Conservation (phyloP, 2,888 invertebrate genomes). For the Ochropleura plecta region DNA sequence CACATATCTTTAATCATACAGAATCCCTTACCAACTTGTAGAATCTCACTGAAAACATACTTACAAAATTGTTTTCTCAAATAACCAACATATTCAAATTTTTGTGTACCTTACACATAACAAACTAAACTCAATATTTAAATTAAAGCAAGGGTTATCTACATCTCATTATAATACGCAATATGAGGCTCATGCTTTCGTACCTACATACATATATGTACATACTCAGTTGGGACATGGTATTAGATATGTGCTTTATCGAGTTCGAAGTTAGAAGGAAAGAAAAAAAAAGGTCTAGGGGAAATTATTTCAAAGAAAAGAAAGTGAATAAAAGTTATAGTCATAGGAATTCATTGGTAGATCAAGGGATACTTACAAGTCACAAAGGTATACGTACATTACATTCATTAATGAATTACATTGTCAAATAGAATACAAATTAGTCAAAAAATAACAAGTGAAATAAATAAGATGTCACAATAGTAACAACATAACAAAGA, state of each 20-base stretch:
- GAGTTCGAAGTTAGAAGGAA: not conserved
- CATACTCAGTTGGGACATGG: conserved; percentile 9
- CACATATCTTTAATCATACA: conserved; percentile 4
- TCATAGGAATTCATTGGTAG: too few species aligned
- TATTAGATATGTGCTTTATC: conserved; percentile 12
- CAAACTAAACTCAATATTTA: conserved; percentile 65
- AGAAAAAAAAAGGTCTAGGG: too few species aligned
- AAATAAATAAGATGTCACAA: too few species aligned
- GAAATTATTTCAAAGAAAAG: too few species aligned
- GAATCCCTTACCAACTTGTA: conserved; percentile 2
- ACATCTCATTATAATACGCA: conserved; percentile 66
- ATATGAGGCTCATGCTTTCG: conserved; percentile 53
- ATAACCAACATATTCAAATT: conserved; percentile 62
- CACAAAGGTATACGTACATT: too few species aligned
- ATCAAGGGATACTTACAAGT: too few species aligned
- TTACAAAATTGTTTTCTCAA: conserved; percentile 51
- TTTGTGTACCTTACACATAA: conserved; percentile 41
- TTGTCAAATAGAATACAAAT: too few species aligned
- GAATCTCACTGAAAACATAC: conserved; percentile 33
- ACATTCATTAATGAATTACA: too few species aligned
- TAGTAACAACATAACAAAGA: too few species aligned
- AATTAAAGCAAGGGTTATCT: conserved; percentile 65
- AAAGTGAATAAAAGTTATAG: too few species aligned
- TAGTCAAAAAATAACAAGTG: too few species aligned
- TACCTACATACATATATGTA: conserved; percentile 26